Conservation (phyloP, 2,888 invertebrate species). For the Philopedon plagiatum region DNA sequence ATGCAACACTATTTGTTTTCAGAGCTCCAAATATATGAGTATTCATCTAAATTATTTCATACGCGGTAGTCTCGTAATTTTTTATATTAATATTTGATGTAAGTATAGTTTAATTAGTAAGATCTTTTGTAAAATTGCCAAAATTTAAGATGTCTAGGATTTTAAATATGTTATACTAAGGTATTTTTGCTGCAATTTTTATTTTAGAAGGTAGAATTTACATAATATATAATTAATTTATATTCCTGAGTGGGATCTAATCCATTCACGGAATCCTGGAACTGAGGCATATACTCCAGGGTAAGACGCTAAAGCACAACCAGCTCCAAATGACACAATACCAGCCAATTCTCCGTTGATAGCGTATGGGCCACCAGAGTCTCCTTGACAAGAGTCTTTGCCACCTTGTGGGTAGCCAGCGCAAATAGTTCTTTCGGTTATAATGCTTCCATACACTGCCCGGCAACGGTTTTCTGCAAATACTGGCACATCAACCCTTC, state of each 20-base stretch:
- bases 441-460: slow-evolving; percentile 22
- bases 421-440: slow-evolving; percentile 70
- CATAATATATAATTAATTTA: background rate
- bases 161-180: too few relatives aligned
- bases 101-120: too few relatives aligned
- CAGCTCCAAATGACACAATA: slow-evolving; percentile 55
- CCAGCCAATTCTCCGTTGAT: slow-evolving; percentile 51
- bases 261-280: slow-evolving; percentile 47
- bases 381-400: slow-evolving; percentile 62
- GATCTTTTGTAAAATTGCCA: too few relatives aligned
- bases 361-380: slow-evolving; percentile 56
- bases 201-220: too few relatives aligned
- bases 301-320: slow-evolving; percentile 52
- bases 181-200: background rate
- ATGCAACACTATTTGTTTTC: too few relatives aligned
- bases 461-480: slow-evolving; percentile 17
- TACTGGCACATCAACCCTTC: slow-evolving; percentile 43
- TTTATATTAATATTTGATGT: too few relatives aligned
- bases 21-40: too few relatives aligned
- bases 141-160: too few relatives aligned
- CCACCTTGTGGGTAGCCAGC: slow-evolving; percentile 73
- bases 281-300: slow-evolving; percentile 57
- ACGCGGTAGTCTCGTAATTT: too few relatives aligned
- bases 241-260: slow-evolving; percentile 7
- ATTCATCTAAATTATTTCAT: too few relatives aligned